Evolutionary conservation across 2,113 vertebrate species (phyloP).

Genomic region (Oenanthe oenanthe): DNA sequence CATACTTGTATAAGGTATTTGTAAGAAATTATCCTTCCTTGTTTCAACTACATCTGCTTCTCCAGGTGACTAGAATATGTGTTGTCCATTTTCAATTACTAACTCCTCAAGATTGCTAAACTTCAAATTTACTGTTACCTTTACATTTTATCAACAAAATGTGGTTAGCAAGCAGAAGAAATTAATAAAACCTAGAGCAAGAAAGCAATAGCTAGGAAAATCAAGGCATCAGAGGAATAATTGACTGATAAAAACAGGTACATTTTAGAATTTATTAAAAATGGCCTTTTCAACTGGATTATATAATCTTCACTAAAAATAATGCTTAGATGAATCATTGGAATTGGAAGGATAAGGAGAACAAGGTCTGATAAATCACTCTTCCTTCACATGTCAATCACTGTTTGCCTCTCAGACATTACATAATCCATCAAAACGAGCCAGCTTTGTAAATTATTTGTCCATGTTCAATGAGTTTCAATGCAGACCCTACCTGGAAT

Average conservation of each 20-base stretch:
- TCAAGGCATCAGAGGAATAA: background rate
- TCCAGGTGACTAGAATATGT: background rate
- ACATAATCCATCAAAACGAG: background rate
- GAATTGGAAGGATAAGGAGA: background rate
- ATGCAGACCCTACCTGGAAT: background rate
- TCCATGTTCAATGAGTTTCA: background rate
- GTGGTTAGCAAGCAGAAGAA: background rate
- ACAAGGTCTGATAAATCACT: background rate
- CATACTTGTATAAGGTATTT: background rate
- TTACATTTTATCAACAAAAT: background rate
- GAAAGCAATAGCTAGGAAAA: background rate
- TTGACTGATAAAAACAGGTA: background rate
- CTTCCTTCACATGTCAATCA: background rate
- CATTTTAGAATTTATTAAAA: background rate
- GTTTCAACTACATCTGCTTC: background rate
- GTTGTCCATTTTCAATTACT: background rate
- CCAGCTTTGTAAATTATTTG: background rate
- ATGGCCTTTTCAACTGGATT: background rate
- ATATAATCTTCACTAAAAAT: conserved; percentile 25
- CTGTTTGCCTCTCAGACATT: background rate
- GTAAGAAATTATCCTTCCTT: background rate
- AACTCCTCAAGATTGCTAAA: background rate
- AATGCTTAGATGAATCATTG: conserved; percentile 27
- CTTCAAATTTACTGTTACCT: background rate
- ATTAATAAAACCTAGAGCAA: background rate